These are phyloP conservation scores for Tetrapedia diversipes DNA, from an alignment of 2,888 invertebrate genomes.

Conservation along the genomic window DNA sequence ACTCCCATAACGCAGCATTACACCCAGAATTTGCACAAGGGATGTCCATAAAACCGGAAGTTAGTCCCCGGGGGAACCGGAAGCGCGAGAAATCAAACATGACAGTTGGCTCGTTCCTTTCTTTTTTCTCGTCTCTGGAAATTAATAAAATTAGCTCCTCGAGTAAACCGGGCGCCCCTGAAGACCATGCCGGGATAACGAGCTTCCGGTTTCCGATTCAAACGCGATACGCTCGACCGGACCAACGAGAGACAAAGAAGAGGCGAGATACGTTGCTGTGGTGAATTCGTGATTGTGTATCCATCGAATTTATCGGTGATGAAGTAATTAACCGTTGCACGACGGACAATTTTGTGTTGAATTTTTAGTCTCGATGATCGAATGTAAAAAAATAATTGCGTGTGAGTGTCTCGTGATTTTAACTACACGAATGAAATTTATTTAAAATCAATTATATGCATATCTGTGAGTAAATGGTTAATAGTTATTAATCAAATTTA, in stretches of 20 bases:
- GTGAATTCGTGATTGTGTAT: conserved; percentile 38
- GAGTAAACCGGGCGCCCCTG: not conserved
- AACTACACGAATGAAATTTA: no score
- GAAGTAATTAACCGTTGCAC: conserved; percentile 40
- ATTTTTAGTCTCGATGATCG: no score
- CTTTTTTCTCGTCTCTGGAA: not conserved
- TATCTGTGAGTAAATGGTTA: no score
- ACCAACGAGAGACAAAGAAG: conserved; percentile 27
- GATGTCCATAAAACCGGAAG: not conserved
- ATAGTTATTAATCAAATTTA: no score
- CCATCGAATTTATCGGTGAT: conserved; percentile 30
- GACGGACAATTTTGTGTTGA: no score
- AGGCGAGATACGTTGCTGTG: conserved; percentile 15
- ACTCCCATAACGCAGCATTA: not conserved
- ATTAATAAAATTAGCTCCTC: conserved; percentile 33
- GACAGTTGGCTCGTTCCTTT: not conserved
- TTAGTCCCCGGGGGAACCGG: not conserved
- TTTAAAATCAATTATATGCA: no score
- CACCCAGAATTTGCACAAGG: not conserved
- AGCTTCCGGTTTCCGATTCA: conserved; percentile 13
- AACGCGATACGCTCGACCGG: not conserved
- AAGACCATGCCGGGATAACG: conserved; percentile 23
- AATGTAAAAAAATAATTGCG: no score
- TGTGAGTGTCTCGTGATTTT: no score
- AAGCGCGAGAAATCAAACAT: not conserved